phyloP scores from a whole-genome alignment of 2,888 invertebrate species.

The Coleophora deauratella region DNA sequence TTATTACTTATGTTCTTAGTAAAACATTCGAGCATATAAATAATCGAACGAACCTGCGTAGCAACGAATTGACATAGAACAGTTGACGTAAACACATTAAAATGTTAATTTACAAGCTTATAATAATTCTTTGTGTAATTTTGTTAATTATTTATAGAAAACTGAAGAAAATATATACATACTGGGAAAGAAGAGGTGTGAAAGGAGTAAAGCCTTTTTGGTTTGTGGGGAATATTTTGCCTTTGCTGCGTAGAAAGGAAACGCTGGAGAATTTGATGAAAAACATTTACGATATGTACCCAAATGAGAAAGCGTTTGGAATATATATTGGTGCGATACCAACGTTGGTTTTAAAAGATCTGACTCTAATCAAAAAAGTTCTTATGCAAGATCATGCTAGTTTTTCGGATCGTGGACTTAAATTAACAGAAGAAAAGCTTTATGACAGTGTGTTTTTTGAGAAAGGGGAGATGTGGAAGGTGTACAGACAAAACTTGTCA shows the following conservation, averaged over 20 bases:
- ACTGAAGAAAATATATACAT: not conserved
- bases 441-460: conserved; percentile 27
- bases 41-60: no score
- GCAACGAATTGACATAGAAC: no score
- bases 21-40: no score
- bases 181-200: conserved; percentile 6
- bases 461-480: conserved; percentile 35
- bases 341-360: conserved; percentile 26
- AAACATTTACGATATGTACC: conserved; percentile 17
- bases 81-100: no score
- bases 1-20: no score
- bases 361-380: conserved; percentile 27
- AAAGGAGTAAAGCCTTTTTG: conserved; percentile 5
- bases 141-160: not conserved
- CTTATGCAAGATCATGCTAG: conserved; percentile 27
- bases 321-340: conserved; percentile 25
- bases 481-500: conserved; percentile 30
- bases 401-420: conserved; percentile 27
- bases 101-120: no score
- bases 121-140: no score
- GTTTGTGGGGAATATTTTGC: conserved; percentile 3
- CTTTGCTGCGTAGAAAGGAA: conserved; percentile 2
- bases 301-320: conserved; percentile 28
- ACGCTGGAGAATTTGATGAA: conserved; percentile 9
- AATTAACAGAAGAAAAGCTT: conserved; percentile 20